phyloP scores from a whole-genome alignment of 2,113 vertebrate genomes.

The Apistogramma diplotaenia region DNA sequence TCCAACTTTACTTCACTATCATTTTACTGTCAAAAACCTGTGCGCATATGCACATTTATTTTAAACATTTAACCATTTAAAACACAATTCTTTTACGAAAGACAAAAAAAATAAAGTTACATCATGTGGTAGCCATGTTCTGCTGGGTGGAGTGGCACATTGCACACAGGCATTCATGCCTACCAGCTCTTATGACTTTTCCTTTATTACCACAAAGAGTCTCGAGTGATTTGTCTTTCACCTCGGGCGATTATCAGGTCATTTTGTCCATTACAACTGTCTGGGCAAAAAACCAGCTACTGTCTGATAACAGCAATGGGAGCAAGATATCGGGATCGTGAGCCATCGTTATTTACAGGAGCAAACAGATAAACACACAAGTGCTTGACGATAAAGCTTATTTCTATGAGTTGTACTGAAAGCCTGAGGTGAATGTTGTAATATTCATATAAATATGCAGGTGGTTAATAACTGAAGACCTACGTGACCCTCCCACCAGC shows the following conservation, averaged over 20 bases:
- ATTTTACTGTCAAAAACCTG: not conserved
- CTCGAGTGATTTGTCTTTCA: not conserved
- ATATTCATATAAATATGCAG: not conserved
- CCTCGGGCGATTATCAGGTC: not conserved
- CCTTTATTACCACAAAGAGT: no score
- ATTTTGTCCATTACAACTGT: not conserved
- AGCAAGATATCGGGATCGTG: not conserved
- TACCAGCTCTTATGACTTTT: not conserved
- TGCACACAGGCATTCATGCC: not conserved
- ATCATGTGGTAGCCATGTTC: not conserved
- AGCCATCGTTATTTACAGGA: not conserved
- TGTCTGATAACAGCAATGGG: not conserved
- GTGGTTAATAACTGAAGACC: not conserved
- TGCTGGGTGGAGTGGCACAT: not conserved
- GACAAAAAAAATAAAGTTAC: not conserved
- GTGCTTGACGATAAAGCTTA: not conserved
- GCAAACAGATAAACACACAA: not conserved
- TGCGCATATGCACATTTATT: not conserved
- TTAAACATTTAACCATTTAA: not conserved
- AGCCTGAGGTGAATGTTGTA: not conserved
- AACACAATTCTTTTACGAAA: not conserved
- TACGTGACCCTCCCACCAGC: not conserved
- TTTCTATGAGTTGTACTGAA: not conserved
- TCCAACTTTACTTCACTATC: conserved; percentile 26
- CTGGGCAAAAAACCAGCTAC: not conserved